These are phyloP conservation scores for Sminthurides aquaticus DNA, from an alignment of 2,888 invertebrate genomes.

Conservation along the genomic window DNA sequence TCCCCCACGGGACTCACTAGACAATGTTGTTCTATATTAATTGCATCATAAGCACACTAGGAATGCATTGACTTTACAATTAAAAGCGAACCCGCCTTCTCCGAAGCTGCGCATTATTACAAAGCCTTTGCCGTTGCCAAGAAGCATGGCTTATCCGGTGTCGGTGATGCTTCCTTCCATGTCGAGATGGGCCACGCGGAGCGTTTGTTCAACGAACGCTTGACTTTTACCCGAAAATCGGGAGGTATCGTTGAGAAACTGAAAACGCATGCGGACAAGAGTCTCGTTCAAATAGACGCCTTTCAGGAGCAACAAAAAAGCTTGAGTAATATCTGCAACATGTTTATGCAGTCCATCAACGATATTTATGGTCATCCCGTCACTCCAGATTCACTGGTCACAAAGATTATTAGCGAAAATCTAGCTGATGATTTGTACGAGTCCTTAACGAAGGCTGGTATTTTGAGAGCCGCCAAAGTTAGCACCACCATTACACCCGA, in stretches of 20 bases:
- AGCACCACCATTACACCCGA: too few relatives aligned
- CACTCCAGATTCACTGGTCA: neutral
- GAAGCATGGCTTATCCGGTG: slow-evolving; percentile 5
- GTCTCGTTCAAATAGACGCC: neutral
- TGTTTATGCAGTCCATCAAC: neutral
- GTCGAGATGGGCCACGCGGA: neutral
- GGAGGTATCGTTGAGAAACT: neutral
- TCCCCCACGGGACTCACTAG: too few relatives aligned
- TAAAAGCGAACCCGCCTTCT: slow-evolving; percentile 41
- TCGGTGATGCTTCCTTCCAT: neutral
- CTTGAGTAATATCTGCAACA: neutral
- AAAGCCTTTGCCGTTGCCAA: slow-evolving; percentile 40
- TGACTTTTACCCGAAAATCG: neutral
- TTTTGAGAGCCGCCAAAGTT: neutral
- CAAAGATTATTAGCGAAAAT: neutral
- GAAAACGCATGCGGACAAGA: neutral
- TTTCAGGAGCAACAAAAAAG: slow-evolving; percentile 1
- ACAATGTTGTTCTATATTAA: too few relatives aligned
- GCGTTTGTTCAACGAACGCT: neutral
- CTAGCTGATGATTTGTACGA: neutral
- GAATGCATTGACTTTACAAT: slow-evolving; percentile 42
- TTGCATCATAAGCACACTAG: too few relatives aligned
- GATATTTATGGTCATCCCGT: slow-evolving; percentile 4
- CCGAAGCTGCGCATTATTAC: slow-evolving; percentile 44
- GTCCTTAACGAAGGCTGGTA: neutral